Evolutionary conservation across 2,797 vertebrate species (phyloP).

Genomic region (Nyctibius grandis): DNA sequence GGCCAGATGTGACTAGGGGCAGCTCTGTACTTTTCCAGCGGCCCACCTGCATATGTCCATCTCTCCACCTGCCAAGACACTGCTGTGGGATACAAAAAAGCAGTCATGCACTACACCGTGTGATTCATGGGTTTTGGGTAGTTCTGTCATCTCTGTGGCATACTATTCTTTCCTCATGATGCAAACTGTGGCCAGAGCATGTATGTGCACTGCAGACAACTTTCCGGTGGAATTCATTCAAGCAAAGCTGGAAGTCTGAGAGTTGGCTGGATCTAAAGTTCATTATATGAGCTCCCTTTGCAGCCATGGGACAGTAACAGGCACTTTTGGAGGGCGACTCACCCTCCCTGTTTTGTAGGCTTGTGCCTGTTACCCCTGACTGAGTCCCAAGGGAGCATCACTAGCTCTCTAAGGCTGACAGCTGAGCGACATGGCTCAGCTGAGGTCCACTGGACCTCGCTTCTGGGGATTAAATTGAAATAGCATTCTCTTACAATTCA

Average conservation of each 20-base stretch:
- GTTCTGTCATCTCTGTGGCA: not conserved
- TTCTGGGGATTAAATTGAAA: not conserved
- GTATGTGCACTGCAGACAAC: not conserved
- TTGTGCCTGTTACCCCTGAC: not conserved
- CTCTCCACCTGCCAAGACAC: not conserved
- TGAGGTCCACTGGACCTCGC: not conserved
- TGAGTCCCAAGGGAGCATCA: not conserved
- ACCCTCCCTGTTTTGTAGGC: not conserved
- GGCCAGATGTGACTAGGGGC: not conserved
- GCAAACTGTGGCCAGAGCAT: not conserved
- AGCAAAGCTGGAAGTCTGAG: not conserved
- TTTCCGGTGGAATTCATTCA: not conserved
- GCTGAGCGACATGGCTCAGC: fast-evolving
- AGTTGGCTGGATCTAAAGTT: not conserved
- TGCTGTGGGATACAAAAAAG: not conserved
- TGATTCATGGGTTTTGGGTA: not conserved
- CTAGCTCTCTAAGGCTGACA: not conserved
- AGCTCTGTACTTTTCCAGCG: not conserved
- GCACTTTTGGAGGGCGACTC: not conserved
- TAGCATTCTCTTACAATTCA: not conserved
- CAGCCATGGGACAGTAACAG: not conserved
- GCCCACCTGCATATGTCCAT: not conserved
- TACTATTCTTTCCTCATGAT: not conserved
- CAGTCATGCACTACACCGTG: not conserved
- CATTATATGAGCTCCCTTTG: not conserved